Evolutionary conservation across 92 coral and sea anemone species (phyloP).

Genomic region (Siderastrea radians): DNA sequence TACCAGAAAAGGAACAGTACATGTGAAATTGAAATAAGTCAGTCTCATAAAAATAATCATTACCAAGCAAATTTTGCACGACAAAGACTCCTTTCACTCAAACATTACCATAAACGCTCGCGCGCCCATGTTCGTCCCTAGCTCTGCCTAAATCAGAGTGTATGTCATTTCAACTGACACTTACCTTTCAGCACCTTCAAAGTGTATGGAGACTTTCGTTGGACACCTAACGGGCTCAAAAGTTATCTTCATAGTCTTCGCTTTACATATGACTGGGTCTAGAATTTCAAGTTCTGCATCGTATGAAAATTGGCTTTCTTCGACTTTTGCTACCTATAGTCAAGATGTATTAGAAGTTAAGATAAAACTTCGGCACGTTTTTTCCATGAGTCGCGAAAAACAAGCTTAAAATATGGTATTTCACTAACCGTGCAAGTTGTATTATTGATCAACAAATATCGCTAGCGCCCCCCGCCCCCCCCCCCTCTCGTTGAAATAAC

Average conservation of each 20-base stretch:
- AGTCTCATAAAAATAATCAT: too few species aligned
- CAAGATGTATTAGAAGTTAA: neutral
- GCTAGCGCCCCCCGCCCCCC: too few species aligned
- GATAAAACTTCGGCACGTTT: neutral
- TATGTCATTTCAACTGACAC: neutral
- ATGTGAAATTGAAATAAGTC: too few species aligned
- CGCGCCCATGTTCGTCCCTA: neutral
- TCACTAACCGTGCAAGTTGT: too few species aligned
- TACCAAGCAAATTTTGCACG: too few species aligned
- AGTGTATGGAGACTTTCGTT: constrained; percentile 31
- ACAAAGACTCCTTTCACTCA: too few species aligned
- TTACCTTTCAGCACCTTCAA: constrained; percentile 26
- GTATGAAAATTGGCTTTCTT: constrained; percentile 49
- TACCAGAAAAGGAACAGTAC: too few species aligned
- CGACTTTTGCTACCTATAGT: constrained; percentile 39
- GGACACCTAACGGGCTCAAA: constrained; percentile 42
- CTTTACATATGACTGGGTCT: constrained; percentile 34
- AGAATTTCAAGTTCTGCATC: constrained; percentile 51
- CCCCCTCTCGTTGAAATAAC: too few species aligned
- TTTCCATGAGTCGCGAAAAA: too few species aligned
- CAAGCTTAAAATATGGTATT: too few species aligned
- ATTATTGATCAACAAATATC: too few species aligned
- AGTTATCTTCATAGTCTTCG: constrained; percentile 22
- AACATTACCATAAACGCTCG: too few species aligned
- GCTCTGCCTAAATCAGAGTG: neutral